Evolutionary conservation across 2,888 invertebrate genomes (phyloP), one percentile per base, ranked within the genome.

Genomic region (Iselma pallidipennis): DNA sequence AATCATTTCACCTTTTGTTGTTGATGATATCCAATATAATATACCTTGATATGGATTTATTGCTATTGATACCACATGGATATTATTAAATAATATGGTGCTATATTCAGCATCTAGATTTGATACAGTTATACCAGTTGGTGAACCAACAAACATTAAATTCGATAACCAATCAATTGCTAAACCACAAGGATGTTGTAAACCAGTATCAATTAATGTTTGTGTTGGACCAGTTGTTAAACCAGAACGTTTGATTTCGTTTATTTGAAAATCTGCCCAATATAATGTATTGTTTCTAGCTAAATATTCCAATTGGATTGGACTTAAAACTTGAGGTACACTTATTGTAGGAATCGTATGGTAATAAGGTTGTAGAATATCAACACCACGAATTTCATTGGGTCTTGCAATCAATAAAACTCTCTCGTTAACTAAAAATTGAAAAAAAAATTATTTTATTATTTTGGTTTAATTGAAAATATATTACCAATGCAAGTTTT

Each of bases 291-390:
- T 86, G 65, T 86, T 86, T 56, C 83, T 84, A 1, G 91, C 87
- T 56, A 88, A 84, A 75, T 88, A 90, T 74, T 91, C 91, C 59
- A 95, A 82, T 69, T 89, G 86, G 54, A 87, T 84, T 7, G 93
- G 92, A 67, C 87, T 85, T 65, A 90, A 83, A 9, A 91, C 88
- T 81, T 89, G 85, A 29, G 90, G 88, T 50, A 88, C 82, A 60
- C 91, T 88, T 67, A 95, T 89, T 19, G 94, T 90, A 9, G 95
- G 94, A 71, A 94, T 91, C 45, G 91, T 89, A 77, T 90, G 91
- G 80, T 88, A 89, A 77, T 87, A 87, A 2, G 92, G 91, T 78
- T 88, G 87, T 63, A 87, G 85, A 68, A 92, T 81, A 81, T 94
- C 93, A 61, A 95, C 90, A 49, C 94, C 95, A 54, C 93, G 87